A percentile compares a stretch with the other conserved stretches of the same genome.
These are phyloP conservation scores for Drosophila pectinifera DNA, from an alignment of 1,140 invertebrate species.

Conservation along the genomic window DNA sequence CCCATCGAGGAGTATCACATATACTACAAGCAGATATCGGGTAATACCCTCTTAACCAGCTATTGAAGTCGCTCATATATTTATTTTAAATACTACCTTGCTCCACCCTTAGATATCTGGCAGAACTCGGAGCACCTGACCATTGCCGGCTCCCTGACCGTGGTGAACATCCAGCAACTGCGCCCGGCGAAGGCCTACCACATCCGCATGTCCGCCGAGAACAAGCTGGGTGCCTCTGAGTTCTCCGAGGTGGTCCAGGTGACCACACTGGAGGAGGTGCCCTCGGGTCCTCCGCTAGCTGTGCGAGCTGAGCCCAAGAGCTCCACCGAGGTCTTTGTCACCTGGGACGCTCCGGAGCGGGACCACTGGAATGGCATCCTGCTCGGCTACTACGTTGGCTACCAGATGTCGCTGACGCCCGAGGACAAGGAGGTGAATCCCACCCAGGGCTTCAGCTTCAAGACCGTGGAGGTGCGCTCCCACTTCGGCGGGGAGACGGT, in stretches of 20 bases:
- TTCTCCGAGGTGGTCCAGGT: slow-evolving; percentile 93
- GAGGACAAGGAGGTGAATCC: slow-evolving; percentile 83
- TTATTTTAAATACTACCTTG: not conserved
- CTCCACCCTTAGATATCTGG: slow-evolving; percentile 71
- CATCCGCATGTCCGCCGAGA: slow-evolving; percentile 94
- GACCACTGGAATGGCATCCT: slow-evolving; percentile 96
- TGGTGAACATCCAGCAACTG: slow-evolving; percentile 91
- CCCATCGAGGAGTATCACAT: slow-evolving; percentile 94
- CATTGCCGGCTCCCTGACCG: slow-evolving; percentile 91
- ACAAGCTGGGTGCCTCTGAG: slow-evolving; percentile 93
- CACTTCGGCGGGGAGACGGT: slow-evolving; percentile 89
- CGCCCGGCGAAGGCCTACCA: slow-evolving; percentile 96
- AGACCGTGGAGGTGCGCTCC: slow-evolving; percentile 89
- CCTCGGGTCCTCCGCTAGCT: slow-evolving; percentile 93
- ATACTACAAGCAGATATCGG: slow-evolving; percentile 93
- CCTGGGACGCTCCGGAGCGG: slow-evolving; percentile 94
- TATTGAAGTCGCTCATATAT: too few species aligned
- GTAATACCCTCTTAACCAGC: too few species aligned
- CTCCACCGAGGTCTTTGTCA: slow-evolving; percentile 94
- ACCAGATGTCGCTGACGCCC: slow-evolving; percentile 88
- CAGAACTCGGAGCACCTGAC: slow-evolving; percentile 90
- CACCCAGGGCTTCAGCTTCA: slow-evolving; percentile 88
- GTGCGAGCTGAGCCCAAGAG: slow-evolving; percentile 94
- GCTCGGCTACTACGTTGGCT: slow-evolving; percentile 96
- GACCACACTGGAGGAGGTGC: slow-evolving; percentile 94